phyloP scores from a whole-genome alignment of 2,888 invertebrate species.

The Ecdyonurus torrentis region DNA sequence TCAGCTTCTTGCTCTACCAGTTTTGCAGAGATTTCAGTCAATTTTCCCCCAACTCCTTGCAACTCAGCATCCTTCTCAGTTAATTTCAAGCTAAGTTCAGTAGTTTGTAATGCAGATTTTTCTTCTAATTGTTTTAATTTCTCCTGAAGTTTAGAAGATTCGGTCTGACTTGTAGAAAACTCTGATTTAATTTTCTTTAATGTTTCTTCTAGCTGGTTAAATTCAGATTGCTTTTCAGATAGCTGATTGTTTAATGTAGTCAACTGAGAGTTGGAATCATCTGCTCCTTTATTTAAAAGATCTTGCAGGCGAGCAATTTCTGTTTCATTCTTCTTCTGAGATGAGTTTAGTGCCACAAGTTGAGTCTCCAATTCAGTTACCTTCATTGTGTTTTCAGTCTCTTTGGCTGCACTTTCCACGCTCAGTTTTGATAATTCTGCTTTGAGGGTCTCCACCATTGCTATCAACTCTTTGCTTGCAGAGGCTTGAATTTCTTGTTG shows the following conservation, averaged over 20 bases:
- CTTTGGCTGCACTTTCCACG: slow-evolving; percentile 12
- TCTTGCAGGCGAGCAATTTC: slow-evolving; percentile 17
- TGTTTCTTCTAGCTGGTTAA: neutral
- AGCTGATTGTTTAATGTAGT: neutral
- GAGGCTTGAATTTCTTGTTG: slow-evolving; percentile 10
- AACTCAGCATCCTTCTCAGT: neutral
- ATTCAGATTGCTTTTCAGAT: neutral
- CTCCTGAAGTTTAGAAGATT: slow-evolving; percentile 16
- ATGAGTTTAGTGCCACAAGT: slow-evolving; percentile 24
- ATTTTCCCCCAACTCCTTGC: neutral
- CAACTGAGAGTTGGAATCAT: neutral
- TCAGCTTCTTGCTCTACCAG: neutral
- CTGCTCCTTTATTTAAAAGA: neutral
- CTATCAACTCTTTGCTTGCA: slow-evolving; percentile 15
- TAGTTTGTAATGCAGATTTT: neutral
- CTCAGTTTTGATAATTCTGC: slow-evolving; percentile 17
- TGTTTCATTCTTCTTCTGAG: slow-evolving; percentile 23
- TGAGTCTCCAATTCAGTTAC: slow-evolving; percentile 22
- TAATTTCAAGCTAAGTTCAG: neutral
- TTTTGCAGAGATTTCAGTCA: neutral
- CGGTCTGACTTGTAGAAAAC: slow-evolving; percentile 23
- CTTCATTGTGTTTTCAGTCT: neutral
- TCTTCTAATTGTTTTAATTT: neutral
- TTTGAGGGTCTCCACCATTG: slow-evolving; percentile 12
- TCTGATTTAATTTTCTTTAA: neutral